A percentile compares a stretch with the other conserved stretches of the same genome.
Evolutionary conservation across 2,888 invertebrate genomes (phyloP).

Genomic region (Byasa hedistus): DNA sequence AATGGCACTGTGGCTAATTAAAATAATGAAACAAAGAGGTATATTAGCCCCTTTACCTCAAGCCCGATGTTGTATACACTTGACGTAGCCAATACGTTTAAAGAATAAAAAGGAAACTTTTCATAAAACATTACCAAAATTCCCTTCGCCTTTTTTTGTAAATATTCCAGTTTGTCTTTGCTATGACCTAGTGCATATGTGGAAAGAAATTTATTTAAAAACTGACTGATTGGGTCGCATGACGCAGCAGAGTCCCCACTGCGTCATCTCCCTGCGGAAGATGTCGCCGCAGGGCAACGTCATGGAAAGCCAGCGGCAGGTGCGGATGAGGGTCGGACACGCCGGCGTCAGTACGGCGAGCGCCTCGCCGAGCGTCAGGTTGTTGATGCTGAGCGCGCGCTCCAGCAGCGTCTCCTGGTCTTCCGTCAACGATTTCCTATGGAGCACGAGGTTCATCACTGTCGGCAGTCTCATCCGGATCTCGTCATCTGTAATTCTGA

Average conservation of each 20-base stretch:
- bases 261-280: constrained; percentile 51
- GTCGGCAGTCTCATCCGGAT: constrained; percentile 37
- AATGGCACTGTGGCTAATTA: no score
- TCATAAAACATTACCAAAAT: no score
- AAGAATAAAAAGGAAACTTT: no score
- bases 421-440: constrained; percentile 38
- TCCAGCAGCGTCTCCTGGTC: constrained; percentile 47
- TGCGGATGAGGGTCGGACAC: constrained; percentile 45
- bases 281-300: constrained; percentile 48
- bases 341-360: constrained; percentile 46
- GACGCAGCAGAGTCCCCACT: constrained; percentile 60
- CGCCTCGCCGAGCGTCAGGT: constrained; percentile 46
- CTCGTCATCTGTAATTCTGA: constrained; percentile 33
- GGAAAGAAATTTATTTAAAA: no score
- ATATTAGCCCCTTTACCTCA: no score
- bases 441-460: constrained; percentile 45
- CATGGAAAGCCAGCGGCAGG: constrained; percentile 52
- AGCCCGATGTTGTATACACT: no score
- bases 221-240: constrained; percentile 50
- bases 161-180: no score
- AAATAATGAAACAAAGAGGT: no score
- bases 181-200: no score
- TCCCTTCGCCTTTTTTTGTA: no score
- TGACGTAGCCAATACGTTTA: no score
- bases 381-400: constrained; percentile 42